Conservation (phyloP, 2,113 vertebrate species). For the Pontoporia blainvillei region DNA sequence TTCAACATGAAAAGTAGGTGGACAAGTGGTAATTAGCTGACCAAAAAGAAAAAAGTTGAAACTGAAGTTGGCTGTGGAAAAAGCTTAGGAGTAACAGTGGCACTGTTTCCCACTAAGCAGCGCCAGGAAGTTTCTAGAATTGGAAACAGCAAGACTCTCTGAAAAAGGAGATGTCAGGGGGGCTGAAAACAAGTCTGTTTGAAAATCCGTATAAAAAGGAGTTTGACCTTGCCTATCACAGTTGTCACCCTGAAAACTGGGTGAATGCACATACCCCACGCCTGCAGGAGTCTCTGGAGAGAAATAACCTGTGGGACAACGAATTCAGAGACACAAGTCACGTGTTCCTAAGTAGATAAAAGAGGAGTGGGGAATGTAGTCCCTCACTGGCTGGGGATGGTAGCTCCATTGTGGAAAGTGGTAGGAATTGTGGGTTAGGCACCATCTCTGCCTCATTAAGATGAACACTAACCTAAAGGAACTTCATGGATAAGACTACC, state of each 20-base stretch:
- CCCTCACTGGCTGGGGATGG: not conserved
- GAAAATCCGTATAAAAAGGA: not conserved
- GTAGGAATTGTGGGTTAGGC: not conserved
- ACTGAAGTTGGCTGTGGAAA: not conserved
- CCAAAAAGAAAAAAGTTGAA: not conserved
- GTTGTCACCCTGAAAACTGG: not conserved
- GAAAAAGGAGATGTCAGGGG: not conserved
- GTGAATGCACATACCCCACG: rapidly evolving
- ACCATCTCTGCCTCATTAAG: not conserved
- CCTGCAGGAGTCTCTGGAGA: not conserved
- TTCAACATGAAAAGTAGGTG: not conserved
- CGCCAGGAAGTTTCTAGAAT: not conserved
- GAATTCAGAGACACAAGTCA: not conserved
- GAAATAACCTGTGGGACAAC: not conserved
- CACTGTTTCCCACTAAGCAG: not conserved
- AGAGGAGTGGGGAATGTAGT: not conserved
- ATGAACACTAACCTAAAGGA: not conserved
- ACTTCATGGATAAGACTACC: not conserved
- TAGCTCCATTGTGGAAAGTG: not conserved
- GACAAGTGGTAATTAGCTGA: not conserved
- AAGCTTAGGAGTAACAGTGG: not conserved
- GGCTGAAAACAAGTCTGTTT: not conserved
- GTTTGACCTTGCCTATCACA: not conserved
- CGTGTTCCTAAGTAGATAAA: not conserved
- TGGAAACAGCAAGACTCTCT: not conserved